These are phyloP conservation scores for Albula goreensis DNA, from an alignment of 2,113 vertebrate species.

Conservation along the genomic window DNA sequence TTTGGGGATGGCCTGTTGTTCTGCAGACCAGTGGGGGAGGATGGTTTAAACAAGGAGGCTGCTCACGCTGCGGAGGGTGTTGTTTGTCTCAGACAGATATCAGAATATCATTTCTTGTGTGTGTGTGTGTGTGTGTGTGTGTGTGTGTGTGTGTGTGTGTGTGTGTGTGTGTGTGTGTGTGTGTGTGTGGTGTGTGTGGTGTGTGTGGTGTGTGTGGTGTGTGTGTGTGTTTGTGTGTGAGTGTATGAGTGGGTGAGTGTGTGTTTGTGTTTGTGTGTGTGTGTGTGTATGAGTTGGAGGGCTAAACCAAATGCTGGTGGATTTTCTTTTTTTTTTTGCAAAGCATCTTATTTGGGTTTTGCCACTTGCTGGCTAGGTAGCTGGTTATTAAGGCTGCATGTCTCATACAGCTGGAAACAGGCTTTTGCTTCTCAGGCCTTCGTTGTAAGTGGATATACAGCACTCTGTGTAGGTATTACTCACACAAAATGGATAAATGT, in stretches of 20 bases:
- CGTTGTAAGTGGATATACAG: neutral
- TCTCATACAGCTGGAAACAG: neutral
- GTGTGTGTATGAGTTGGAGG: neutral
- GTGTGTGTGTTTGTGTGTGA: neutral
- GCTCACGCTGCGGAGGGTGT: neutral
- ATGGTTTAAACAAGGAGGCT: neutral
- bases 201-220: slow-evolving; percentile 7
- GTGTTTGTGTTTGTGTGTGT: neutral
- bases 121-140: slow-evolving; percentile 5
- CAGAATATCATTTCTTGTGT: neutral
- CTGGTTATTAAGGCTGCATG: too few species aligned
- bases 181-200: neutral
- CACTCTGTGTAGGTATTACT: too few species aligned
- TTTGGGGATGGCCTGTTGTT: too few species aligned
- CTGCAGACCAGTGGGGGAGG: neutral
- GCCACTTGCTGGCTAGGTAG: neutral
- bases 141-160: slow-evolving; percentile 16
- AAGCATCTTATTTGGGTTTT: neutral
- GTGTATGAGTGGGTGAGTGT: neutral
- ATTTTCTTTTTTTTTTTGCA: neutral
- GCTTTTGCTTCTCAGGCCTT: neutral
- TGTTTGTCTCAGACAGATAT: neutral
- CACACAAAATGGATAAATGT: too few species aligned
- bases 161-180: neutral
- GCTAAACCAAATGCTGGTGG: neutral